Evolutionary conservation across 2,888 invertebrate species (phyloP).

Genomic region (Andricus curvator): DNA sequence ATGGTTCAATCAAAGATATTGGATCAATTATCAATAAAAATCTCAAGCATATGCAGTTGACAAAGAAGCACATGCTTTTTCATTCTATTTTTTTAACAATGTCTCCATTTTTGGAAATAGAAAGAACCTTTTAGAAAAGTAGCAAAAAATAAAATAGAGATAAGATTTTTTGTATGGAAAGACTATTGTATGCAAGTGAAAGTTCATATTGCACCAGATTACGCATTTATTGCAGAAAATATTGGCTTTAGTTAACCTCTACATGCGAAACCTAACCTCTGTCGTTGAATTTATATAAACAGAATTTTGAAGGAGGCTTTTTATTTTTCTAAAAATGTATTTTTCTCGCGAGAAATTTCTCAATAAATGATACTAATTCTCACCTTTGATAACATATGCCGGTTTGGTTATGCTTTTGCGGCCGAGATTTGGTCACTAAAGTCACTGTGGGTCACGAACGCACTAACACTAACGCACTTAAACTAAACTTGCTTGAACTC

Average conservation of each 20-base stretch:
- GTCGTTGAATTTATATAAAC: neutral
- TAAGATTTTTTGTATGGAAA: neutral
- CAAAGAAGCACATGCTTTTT: neutral
- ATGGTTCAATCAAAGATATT: neutral
- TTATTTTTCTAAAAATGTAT: neutral
- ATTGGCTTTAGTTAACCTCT: neutral
- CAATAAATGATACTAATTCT: neutral
- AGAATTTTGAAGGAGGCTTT: neutral
- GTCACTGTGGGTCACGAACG: too few relatives aligned
- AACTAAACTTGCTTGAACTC: too few relatives aligned
- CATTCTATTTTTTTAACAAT: neutral
- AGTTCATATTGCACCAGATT: neutral
- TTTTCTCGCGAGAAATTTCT: neutral
- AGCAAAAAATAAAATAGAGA: neutral
- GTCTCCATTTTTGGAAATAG: neutral
- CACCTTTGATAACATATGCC: neutral
- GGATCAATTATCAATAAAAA: neutral
- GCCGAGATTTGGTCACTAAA: neutral
- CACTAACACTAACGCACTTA: too few relatives aligned
- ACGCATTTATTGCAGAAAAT: neutral
- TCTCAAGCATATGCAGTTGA: neutral
- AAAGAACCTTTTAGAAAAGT: neutral
- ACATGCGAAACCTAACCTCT: neutral
- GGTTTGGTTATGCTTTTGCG: neutral
- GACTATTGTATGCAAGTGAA: neutral